A percentile compares a stretch with the other conserved stretches of the same genome.
These are phyloP conservation scores for Cephonodes hylas DNA, from an alignment of 2,888 invertebrate species.

Conservation along the genomic window DNA sequence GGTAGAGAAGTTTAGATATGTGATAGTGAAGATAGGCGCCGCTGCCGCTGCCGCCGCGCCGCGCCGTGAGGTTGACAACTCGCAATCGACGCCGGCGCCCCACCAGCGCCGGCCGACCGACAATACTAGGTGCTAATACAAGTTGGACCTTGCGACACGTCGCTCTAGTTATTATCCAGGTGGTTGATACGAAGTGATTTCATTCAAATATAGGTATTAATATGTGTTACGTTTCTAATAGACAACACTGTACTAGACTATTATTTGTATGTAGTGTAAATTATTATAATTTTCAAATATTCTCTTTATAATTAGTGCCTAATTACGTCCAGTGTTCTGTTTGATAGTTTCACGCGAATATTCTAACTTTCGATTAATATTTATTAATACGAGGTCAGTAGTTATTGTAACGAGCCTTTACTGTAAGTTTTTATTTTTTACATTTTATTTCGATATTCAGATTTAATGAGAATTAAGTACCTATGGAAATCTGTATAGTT, in stretches of 20 bases:
- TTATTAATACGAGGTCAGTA: slow-evolving; percentile 78
- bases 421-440: slow-evolving; percentile 50
- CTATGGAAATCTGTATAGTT: slow-evolving; percentile 59
- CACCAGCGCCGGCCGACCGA: slow-evolving; percentile 69
- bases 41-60: slow-evolving; percentile 33
- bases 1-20: slow-evolving; percentile 78
- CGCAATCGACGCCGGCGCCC: slow-evolving; percentile 58
- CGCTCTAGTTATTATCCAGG: slow-evolving; percentile 69
- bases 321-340: slow-evolving; percentile 73
- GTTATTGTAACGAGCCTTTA: slow-evolving; percentile 54
- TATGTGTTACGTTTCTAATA: slow-evolving; percentile 71
- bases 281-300: slow-evolving; percentile 62
- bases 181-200: slow-evolving; percentile 68
- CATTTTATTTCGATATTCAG: slow-evolving; percentile 52
- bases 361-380: slow-evolving; percentile 69
- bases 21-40: slow-evolving; percentile 68
- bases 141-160: slow-evolving; percentile 74
- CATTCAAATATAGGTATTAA: slow-evolving; percentile 69
- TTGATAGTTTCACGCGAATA: slow-evolving; percentile 62
- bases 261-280: slow-evolving; percentile 74
- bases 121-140: slow-evolving; percentile 80
- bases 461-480: slow-evolving; percentile 52
- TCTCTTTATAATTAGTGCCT: slow-evolving; percentile 69
- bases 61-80: slow-evolving; percentile 64
- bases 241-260: slow-evolving; percentile 67